phyloP scores from a whole-genome alignment of 37 sponge, comb jelly and placozoan genomes.

The Aplysina aerophoba region DNA sequence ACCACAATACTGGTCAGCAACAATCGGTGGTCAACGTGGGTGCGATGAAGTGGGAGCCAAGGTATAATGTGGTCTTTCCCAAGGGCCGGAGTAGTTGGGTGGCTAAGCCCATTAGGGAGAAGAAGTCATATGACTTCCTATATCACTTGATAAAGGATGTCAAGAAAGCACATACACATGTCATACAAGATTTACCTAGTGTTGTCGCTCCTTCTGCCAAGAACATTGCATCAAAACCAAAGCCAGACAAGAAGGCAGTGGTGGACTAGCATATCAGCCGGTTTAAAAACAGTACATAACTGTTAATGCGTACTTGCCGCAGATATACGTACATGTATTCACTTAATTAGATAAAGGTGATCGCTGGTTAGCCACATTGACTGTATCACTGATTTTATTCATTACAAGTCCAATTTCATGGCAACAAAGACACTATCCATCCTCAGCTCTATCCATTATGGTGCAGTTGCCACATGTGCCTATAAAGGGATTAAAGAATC shows the following conservation, averaged over 20 bases:
- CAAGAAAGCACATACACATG: not conserved
- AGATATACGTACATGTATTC: too few relatives aligned
- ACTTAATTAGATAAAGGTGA: not conserved
- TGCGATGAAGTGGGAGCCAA: too few relatives aligned
- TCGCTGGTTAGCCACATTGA: not conserved
- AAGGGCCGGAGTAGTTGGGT: not conserved
- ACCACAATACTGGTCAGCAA: slow-evolving; percentile 6
- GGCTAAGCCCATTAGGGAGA: not conserved
- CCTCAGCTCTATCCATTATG: slow-evolving; percentile 32
- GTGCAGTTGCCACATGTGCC: slow-evolving; percentile 21
- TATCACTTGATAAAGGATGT: not conserved
- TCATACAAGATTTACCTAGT: not conserved
- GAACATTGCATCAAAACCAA: too few relatives aligned
- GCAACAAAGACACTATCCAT: slow-evolving; percentile 18
- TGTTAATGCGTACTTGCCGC: too few relatives aligned
- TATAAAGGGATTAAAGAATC: slow-evolving; percentile 10
- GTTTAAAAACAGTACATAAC: too few relatives aligned
- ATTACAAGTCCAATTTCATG: slow-evolving; percentile 2
- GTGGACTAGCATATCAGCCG: too few relatives aligned
- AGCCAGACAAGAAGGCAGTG: too few relatives aligned
- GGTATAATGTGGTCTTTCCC: not conserved
- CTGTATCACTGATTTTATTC: slow-evolving; percentile 20
- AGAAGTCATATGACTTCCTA: not conserved
- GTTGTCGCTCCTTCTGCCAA: too few relatives aligned
- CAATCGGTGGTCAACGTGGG: not conserved